A percentile compares a stretch with the other conserved stretches of the same genome.
These are phyloP conservation scores for Metallyticus violacea DNA, from an alignment of 2,888 invertebrate genomes.

Conservation along the genomic window DNA sequence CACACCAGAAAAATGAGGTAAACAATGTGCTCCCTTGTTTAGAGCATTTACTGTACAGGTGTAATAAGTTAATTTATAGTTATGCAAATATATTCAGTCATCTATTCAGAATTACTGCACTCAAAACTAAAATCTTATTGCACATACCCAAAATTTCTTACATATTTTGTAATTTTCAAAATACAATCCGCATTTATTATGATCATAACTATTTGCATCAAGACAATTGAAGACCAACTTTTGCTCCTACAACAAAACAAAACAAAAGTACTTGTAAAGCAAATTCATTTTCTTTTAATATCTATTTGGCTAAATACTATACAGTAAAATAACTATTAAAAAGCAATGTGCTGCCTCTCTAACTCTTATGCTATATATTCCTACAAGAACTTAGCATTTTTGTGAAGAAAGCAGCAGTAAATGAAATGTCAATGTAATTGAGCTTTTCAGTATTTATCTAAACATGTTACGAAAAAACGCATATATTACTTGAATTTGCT, in stretches of 20 bases:
- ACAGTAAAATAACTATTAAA: background rate
- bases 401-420: too few relatives aligned
- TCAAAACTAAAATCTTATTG: background rate
- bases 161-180: conserved; percentile 78
- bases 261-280: conserved; percentile 30
- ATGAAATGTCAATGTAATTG: too few relatives aligned
- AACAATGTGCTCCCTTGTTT: too few relatives aligned
- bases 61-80: background rate
- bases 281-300: background rate
- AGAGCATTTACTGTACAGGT: too few relatives aligned
- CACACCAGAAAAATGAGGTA: conserved; percentile 33
- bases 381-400: too few relatives aligned
- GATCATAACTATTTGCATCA: conserved; percentile 63
- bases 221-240: conserved; percentile 69
- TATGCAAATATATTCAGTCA: background rate
- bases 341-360: too few relatives aligned
- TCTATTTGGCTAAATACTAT: background rate
- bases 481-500: too few relatives aligned
- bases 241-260: conserved; percentile 62
- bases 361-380: too few relatives aligned
- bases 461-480: too few relatives aligned
- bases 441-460: too few relatives aligned
- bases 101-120: background rate
- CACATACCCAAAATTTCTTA: conserved; percentile 77
- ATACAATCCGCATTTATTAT: conserved; percentile 60